Conservation (phyloP, 2,888 invertebrate genomes). For the Notocelia uddmanniana region DNA sequence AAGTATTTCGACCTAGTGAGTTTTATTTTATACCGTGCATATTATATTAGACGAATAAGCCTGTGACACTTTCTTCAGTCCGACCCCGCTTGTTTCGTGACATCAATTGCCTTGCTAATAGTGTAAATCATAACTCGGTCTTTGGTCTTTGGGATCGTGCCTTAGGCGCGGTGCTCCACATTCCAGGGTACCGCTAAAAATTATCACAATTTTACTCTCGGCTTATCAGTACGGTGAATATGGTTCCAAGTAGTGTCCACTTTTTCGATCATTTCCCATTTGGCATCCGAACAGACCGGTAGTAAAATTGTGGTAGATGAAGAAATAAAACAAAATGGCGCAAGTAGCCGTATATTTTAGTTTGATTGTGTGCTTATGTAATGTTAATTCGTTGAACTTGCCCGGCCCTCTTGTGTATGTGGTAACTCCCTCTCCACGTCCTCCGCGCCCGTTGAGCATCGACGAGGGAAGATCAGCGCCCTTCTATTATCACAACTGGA, state of each 20-base stretch:
- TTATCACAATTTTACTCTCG: constrained; percentile 76
- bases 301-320: constrained; percentile 52
- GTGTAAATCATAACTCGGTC: constrained; percentile 75
- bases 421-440: constrained; percentile 73
- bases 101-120: constrained; percentile 75
- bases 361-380: constrained; percentile 61
- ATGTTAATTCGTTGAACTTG: constrained; percentile 61
- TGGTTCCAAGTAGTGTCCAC: constrained; percentile 47
- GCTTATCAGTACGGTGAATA: constrained; percentile 53
- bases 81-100: constrained; percentile 59
- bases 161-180: constrained; percentile 72
- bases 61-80: constrained; percentile 78
- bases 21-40: not conserved
- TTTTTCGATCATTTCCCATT: constrained; percentile 67
- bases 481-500: constrained; percentile 80
- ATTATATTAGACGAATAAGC: constrained; percentile 59
- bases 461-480: constrained; percentile 70
- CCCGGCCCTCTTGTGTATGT: constrained; percentile 77
- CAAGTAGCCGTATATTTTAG: constrained; percentile 54
- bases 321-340: constrained; percentile 64
- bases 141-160: constrained; percentile 74
- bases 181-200: constrained; percentile 80
- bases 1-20: no score
- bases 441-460: constrained; percentile 55
- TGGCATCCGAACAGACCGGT: constrained; percentile 64